Evolutionary conservation across 1,140 invertebrate genomes (phyloP).

Genomic region (Calephelis nemesis): DNA sequence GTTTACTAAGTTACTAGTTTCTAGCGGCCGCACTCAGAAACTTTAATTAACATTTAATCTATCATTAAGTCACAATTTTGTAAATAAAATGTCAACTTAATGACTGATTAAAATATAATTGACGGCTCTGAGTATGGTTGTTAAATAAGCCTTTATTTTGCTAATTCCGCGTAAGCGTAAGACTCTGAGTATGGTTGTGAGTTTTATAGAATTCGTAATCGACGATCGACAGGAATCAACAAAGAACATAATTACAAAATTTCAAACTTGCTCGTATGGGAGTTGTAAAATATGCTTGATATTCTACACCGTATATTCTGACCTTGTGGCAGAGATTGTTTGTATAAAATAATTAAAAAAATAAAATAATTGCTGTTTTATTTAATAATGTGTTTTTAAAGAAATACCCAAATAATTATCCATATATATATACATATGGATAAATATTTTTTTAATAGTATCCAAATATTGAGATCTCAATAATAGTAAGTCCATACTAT

Average conservation of each 20-base stretch:
- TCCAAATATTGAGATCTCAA: no score
- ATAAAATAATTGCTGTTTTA: slow-evolving; percentile 31
- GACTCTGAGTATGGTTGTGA: not conserved
- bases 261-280: no score
- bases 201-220: not conserved
- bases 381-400: slow-evolving; percentile 16
- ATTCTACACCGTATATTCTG: slow-evolving; percentile 27
- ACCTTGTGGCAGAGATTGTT: slow-evolving; percentile 12
- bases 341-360: slow-evolving; percentile 24
- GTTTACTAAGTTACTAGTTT: not conserved
- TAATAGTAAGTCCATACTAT: no score
- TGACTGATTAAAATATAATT: no score
- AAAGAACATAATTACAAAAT: not conserved
- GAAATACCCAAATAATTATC: not conserved
- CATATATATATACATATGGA: no score
- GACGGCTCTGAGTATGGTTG: not conserved
- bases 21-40: no score
- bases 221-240: no score
- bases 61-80: no score
- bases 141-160: not conserved
- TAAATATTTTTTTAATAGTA: no score
- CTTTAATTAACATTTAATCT: no score
- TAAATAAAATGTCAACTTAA: no score
- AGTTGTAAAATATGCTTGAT: slow-evolving; percentile 10
- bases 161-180: no score